These are phyloP conservation scores for Aphidius gifuensis DNA, from an alignment of 1,140 invertebrate genomes.

Conservation along the genomic window DNA sequence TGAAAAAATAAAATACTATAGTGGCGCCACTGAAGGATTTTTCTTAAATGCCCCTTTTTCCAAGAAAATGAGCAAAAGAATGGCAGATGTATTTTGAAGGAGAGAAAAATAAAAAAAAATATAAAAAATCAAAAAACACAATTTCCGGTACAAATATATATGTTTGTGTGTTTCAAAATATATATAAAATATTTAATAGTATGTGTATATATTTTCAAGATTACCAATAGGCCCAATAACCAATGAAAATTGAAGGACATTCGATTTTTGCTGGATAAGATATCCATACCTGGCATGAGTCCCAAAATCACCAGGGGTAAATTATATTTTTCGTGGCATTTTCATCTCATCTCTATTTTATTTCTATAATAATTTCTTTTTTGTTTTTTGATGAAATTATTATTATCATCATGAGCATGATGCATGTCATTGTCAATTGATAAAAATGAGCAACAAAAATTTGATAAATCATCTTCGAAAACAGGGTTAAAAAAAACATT, in stretches of 20 bases:
- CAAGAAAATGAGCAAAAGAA: slow-evolving; percentile 8
- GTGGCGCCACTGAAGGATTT: too few species aligned
- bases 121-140: background rate
- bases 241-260: slow-evolving; percentile 23
- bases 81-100: slow-evolving; percentile 17
- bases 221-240: slow-evolving; percentile 25
- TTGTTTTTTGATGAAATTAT: too few species aligned
- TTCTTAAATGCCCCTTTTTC: slow-evolving; percentile 4
- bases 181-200: background rate
- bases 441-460: too few species aligned
- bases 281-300: slow-evolving; percentile 20
- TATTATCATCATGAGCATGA: too few species aligned
- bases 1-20: background rate
- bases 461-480: too few species aligned
- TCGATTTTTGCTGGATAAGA: slow-evolving; percentile 27
- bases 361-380: too few species aligned
- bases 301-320: background rate
- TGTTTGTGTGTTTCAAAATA: background rate
- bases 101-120: too few species aligned
- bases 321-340: too few species aligned
- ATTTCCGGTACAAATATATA: slow-evolving; percentile 15
- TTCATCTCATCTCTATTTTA: too few species aligned
- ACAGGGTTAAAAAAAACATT: too few species aligned
- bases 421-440: too few species aligned
- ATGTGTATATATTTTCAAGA: slow-evolving; percentile 3